These are phyloP conservation scores for Mionectes macconnelli DNA, from an alignment of 2,113 vertebrate genomes.

Conservation along the genomic window DNA sequence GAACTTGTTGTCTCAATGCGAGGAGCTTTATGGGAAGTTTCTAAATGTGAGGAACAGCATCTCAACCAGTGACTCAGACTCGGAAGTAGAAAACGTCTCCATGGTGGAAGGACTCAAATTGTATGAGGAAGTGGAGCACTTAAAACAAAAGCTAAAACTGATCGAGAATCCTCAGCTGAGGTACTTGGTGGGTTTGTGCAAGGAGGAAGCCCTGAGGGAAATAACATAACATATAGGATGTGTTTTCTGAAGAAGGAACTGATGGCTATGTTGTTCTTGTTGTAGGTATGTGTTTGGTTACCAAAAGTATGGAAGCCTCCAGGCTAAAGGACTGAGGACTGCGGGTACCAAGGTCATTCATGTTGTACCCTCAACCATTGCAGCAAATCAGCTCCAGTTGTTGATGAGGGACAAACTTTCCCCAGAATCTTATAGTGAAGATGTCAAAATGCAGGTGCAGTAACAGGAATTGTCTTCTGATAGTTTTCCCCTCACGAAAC, in stretches of 20 bases:
- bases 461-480: background rate
- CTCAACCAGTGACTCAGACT: constrained; percentile 78
- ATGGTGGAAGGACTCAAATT: constrained; percentile 93
- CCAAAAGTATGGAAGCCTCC: constrained; percentile 81
- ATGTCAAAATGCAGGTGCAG: constrained; percentile 85
- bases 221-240: background rate
- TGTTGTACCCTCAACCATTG: constrained; percentile 81
- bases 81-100: constrained; percentile 84
- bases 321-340: constrained; percentile 81
- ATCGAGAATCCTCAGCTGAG: constrained; percentile 93
- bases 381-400: constrained; percentile 74
- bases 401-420: constrained; percentile 83
- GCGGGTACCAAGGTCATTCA: constrained; percentile 80
- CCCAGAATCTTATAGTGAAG: constrained; percentile 74
- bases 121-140: constrained; percentile 84
- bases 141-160: constrained; percentile 89
- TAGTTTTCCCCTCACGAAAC: background rate
- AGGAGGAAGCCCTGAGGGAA: background rate
- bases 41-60: constrained; percentile 81
- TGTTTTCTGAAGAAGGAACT: background rate
- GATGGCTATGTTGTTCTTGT: background rate
- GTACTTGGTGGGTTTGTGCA: constrained; percentile 51
- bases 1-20: constrained; percentile 79
- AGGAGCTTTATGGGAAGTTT: constrained; percentile 83
- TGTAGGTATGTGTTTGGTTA: constrained; percentile 90